Evolutionary conservation across 2,888 invertebrate species (phyloP), one percentile per base, ranked within the genome.

Genomic region (Stenichneumon culpator): DNA sequence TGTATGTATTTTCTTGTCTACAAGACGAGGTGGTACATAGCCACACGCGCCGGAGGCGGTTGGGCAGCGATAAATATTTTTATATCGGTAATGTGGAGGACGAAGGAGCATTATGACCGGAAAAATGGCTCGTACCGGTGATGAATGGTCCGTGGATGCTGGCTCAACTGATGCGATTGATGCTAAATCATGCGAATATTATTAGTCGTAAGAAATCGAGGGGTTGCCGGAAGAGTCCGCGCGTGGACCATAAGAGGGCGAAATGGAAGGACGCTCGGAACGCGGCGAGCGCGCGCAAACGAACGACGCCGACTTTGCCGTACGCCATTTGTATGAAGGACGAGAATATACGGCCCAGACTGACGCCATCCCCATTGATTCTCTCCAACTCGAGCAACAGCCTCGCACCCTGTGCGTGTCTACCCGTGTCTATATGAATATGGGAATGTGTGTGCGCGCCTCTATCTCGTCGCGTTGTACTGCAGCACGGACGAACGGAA

Each of bases 361-460:
- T 89, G 91, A 90, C 91, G 91, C 92, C 91, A 87, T 88, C 87
- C 89, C 89, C 91, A 92, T 92, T 91, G 92, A 92, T 92, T 89
- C 91, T 87, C 82, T 84, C 88, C 83, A 39, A 69, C 85, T 87
- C 72, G 52, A 50, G 82, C 60, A 73, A 80, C 57, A 22, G 73
- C 81, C 28, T 32, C 60, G 60, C 60, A 32, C 28, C 60, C 73
- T 54, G 19, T 57, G 68, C 69, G 70, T 68, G 77, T 57, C 22
- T 25, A 14, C 50, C 65, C 77, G 67, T 60, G 32, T 72, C 32
- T 65, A 19, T 54, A 52, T 36, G 28, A 22, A 19, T 50, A 19
- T 36, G 32, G 14, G 60, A 50, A 54, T 44, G 52, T 60, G 69
- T 70, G 50, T 68, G 44, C 44, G 47, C 32, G 9, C 72, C 57